phyloP scores from a whole-genome alignment of 1,140 invertebrate species.

The Acromyrmex echinatior region DNA sequence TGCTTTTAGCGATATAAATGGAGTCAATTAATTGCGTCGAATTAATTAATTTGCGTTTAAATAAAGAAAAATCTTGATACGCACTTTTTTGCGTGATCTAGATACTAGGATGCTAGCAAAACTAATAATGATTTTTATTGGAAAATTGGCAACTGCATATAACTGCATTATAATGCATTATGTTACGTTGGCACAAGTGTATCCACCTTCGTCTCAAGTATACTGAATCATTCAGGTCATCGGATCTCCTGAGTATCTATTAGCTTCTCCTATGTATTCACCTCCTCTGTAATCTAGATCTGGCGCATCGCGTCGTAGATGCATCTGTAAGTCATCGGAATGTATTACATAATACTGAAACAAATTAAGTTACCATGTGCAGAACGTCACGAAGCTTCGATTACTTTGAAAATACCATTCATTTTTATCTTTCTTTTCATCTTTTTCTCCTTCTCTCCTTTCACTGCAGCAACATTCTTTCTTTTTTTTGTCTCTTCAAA shows the following conservation, averaged over 20 bases:
- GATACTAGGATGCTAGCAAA: neutral
- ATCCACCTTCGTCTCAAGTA: constrained; percentile 27
- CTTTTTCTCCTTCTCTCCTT: neutral
- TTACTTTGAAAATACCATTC: neutral
- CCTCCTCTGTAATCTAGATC: constrained; percentile 31
- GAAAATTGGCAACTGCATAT: neutral
- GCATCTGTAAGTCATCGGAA: neutral
- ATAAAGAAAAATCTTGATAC: neutral
- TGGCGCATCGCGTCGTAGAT: constrained; percentile 22
- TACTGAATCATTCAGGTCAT: constrained; percentile 48
- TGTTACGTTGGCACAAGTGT: neutral
- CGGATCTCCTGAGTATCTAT: constrained; percentile 18
- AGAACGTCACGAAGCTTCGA: neutral
- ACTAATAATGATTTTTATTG: neutral
- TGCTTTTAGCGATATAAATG: neutral
- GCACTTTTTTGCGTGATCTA: neutral
- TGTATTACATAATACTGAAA: constrained; percentile 19
- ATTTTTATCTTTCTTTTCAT: neutral
- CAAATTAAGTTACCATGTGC: constrained; percentile 17
- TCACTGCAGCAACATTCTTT: neutral
- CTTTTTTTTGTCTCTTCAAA: neutral
- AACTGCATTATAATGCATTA: neutral
- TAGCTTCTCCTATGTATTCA: neutral
- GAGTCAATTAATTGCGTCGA: neutral
- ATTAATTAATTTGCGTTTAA: no score